Evolutionary conservation across 2,797 vertebrate species (phyloP).

Genomic region (Cyprinodon diabolis): DNA sequence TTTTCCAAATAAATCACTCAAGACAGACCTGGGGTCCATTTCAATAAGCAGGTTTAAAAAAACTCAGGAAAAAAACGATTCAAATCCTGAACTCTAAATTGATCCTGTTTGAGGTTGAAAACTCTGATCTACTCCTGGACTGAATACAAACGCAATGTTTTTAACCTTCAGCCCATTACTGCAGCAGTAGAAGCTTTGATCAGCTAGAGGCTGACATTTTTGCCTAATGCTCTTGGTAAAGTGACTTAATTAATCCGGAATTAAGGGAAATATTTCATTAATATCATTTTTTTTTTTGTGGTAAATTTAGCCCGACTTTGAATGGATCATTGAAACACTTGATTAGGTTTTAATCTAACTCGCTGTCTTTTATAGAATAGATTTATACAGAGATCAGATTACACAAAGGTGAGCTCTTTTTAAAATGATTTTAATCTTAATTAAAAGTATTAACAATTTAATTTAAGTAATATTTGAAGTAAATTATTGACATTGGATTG

Average conservation of each 20-base stretch:
- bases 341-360: too few relatives aligned
- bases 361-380: background rate
- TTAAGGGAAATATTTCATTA: background rate
- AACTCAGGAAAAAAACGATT: too few relatives aligned
- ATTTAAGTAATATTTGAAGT: background rate
- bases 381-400: background rate
- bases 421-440: background rate
- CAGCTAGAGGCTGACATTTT: background rate
- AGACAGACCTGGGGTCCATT: too few relatives aligned
- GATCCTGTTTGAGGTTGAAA: too few relatives aligned
- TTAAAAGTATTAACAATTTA: too few relatives aligned
- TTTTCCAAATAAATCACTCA: too few relatives aligned
- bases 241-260: background rate
- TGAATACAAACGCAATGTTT: background rate
- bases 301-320: background rate
- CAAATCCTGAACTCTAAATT: too few relatives aligned
- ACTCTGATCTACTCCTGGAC: too few relatives aligned
- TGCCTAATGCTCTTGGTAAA: background rate
- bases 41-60: too few relatives aligned
- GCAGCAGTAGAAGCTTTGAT: background rate
- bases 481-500: background rate
- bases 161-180: background rate
- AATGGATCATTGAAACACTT: too few relatives aligned
- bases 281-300: background rate
- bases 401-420: background rate